Evolutionary conservation across 2,797 vertebrate species (phyloP).

Genomic region (Parotocinclus haroldoi): DNA sequence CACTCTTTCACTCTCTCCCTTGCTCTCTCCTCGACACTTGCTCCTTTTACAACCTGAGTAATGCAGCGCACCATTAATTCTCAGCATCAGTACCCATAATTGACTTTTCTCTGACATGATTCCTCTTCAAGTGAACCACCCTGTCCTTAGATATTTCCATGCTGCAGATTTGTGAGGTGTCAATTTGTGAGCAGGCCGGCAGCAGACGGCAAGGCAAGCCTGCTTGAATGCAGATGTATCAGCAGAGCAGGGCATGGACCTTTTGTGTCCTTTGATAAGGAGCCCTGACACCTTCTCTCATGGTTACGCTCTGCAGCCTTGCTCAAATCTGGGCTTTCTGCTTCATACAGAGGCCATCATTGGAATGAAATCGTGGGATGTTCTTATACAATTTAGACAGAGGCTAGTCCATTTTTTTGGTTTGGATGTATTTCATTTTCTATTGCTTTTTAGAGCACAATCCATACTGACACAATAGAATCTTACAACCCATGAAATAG

Average conservation of each 20-base stretch:
- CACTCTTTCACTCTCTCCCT: slow-evolving; percentile 45
- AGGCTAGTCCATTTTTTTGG: slow-evolving; percentile 67
- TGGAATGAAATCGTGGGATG: slow-evolving; percentile 61
- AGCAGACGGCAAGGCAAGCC: slow-evolving; percentile 41
- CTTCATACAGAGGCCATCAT: slow-evolving; percentile 65
- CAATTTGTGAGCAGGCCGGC: slow-evolving; percentile 59
- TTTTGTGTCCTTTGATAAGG: slow-evolving; percentile 70
- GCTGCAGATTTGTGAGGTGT: slow-evolving; percentile 57
- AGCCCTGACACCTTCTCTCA: slow-evolving; percentile 69
- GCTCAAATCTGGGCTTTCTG: slow-evolving; percentile 73
- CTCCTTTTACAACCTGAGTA: slow-evolving; percentile 70
- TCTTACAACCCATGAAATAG: slow-evolving; percentile 55
- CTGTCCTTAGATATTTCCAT: slow-evolving; percentile 67
- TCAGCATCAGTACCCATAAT: slow-evolving; percentile 70
- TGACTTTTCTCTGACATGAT: slow-evolving; percentile 80
- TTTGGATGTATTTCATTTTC: slow-evolving; percentile 71
- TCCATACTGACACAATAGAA: slow-evolving; percentile 77
- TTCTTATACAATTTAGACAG: slow-evolving; percentile 55
- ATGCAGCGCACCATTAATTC: slow-evolving; percentile 79
- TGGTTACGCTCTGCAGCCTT: slow-evolving; percentile 71
- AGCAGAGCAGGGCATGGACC: slow-evolving; percentile 58
- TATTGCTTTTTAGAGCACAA: slow-evolving; percentile 59
- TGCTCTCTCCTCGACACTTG: slow-evolving; percentile 52
- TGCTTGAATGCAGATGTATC: slow-evolving; percentile 59
- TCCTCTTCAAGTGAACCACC: slow-evolving; percentile 66